These are phyloP conservation scores for Craniophora ligustri DNA, from an alignment of 2,888 invertebrate species.

Conservation along the genomic window DNA sequence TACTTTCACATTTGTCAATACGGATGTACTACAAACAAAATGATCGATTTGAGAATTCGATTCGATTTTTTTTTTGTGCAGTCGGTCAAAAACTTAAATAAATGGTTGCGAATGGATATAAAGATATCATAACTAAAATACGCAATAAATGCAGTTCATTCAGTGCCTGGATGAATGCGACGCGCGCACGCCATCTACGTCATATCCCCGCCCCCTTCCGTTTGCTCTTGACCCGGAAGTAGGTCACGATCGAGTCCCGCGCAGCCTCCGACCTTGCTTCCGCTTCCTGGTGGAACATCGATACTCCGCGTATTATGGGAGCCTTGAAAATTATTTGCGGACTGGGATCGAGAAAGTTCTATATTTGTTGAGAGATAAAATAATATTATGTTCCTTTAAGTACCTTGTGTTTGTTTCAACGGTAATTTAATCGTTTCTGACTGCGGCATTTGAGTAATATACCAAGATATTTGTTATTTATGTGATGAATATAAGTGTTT, in stretches of 20 bases:
- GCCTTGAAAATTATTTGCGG: constrained; percentile 44
- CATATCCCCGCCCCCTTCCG: constrained; percentile 38
- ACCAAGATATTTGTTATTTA: too few relatives aligned
- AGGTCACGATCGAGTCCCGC: constrained; percentile 77
- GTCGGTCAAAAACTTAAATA: neutral
- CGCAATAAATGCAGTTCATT: constrained; percentile 56
- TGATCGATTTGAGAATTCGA: too few relatives aligned
- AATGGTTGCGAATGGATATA: constrained; percentile 7
- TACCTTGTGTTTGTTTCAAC: neutral
- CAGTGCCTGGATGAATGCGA: constrained; percentile 25
- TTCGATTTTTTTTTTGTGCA: too few relatives aligned
- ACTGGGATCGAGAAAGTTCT: constrained; percentile 12
- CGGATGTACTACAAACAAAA: too few relatives aligned
- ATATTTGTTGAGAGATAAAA: constrained; percentile 19
- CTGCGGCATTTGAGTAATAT: too few relatives aligned
- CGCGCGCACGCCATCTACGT: constrained; percentile 62
- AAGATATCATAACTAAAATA: constrained; percentile 4
- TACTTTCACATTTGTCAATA: too few relatives aligned
- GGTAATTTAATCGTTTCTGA: neutral
- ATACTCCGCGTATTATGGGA: constrained; percentile 31
- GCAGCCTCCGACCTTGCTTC: constrained; percentile 71
- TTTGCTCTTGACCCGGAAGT: constrained; percentile 78
- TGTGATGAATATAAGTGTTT: too few relatives aligned
- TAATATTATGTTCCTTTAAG: neutral
- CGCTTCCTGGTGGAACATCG: constrained; percentile 38